Percentiles rank a stretch among this genome's conserved stretches.
These are phyloP conservation scores for Sebastes steindachneri DNA, from an alignment of 2,797 vertebrate species.

Conservation along the genomic window DNA sequence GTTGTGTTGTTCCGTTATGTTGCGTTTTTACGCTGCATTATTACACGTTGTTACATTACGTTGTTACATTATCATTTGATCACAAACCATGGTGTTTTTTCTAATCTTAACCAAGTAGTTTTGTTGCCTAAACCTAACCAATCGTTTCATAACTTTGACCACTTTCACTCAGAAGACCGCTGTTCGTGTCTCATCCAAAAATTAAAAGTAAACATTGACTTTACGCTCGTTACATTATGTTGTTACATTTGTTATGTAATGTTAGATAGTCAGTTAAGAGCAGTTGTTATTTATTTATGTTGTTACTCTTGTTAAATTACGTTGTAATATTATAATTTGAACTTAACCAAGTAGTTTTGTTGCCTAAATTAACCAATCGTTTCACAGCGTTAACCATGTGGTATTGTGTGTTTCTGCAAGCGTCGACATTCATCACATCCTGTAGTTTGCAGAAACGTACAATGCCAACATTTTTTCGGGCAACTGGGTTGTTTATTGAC, in stretches of 20 bases:
- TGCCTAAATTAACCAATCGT: neutral
- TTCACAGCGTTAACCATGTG: neutral
- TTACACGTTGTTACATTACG: too few relatives aligned
- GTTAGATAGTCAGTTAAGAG: too few relatives aligned
- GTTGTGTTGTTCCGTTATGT: too few relatives aligned
- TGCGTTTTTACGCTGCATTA: too few relatives aligned
- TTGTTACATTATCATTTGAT: neutral
- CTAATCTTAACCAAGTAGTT: too few relatives aligned
- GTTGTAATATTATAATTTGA: neutral
- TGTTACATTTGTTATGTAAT: too few relatives aligned
- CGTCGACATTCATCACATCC: neutral
- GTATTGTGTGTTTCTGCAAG: neutral
- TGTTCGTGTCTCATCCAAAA: too few relatives aligned
- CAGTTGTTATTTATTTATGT: too few relatives aligned
- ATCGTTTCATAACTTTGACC: neutral
- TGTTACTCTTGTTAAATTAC: neutral
- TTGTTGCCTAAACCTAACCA: neutral
- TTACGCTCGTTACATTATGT: too few relatives aligned
- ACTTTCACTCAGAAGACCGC: too few relatives aligned
- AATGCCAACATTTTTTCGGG: neutral
- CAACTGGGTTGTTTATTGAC: neutral
- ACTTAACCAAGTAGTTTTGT: neutral
- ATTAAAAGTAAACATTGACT: too few relatives aligned
- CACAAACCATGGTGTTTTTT: neutral
- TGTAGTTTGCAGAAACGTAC: neutral